Evolutionary conservation across 2,888 invertebrate species (phyloP).

Genomic region (Synanthedon formicaeformis): DNA sequence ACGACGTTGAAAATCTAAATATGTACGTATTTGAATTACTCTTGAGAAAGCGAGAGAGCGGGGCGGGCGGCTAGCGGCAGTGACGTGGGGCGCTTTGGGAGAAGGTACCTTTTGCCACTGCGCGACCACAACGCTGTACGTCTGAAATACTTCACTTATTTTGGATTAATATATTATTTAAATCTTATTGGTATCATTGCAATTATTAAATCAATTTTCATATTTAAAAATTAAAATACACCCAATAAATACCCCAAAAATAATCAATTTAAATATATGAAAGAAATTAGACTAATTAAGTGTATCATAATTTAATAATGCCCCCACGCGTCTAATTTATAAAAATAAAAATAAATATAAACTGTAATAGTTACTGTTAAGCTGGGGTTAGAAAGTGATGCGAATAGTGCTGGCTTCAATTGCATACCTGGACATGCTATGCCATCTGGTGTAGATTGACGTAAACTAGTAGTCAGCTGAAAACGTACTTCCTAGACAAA

Average conservation of each 20-base stretch:
- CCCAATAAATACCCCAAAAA: too few species aligned
- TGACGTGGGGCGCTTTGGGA: slow-evolving; percentile 4
- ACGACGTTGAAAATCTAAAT: slow-evolving; percentile 36
- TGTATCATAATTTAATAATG: too few species aligned
- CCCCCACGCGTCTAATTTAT: too few species aligned
- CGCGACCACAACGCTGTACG: slow-evolving; percentile 22
- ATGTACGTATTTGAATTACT: slow-evolving; percentile 33
- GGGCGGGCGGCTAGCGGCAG: slow-evolving; percentile 15
- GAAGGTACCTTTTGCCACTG: slow-evolving; percentile 16
- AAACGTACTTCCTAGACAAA: slow-evolving; percentile 9
- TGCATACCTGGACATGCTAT: slow-evolving; percentile 6
- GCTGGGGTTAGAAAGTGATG: too few species aligned
- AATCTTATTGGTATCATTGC: neutral
- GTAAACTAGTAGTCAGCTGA: slow-evolving; percentile 23
- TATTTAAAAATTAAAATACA: too few species aligned
- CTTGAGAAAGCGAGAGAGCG: neutral
- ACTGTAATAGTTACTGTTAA: too few species aligned
- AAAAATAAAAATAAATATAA: too few species aligned
- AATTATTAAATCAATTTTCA: neutral
- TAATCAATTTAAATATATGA: too few species aligned
- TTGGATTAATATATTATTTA: neutral
- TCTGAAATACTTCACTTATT: slow-evolving; percentile 1
- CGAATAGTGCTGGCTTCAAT: too few species aligned
- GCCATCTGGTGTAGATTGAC: slow-evolving; percentile 40
- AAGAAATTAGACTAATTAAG: too few species aligned